Conservation (phyloP, 2,113 vertebrate species). For the Lynx canadensis region DNA sequence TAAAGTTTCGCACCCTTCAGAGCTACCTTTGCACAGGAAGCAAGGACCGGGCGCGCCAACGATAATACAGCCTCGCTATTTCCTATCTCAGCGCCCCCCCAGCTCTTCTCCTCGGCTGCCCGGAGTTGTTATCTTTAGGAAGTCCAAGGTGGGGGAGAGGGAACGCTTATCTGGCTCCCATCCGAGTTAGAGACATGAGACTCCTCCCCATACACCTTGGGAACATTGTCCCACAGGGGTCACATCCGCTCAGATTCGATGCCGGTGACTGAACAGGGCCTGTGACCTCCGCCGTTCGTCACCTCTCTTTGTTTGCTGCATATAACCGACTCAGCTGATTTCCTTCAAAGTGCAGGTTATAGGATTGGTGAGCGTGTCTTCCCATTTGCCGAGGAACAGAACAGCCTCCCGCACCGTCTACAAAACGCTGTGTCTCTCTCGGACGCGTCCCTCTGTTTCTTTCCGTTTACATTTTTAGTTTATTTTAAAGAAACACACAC, state of each 20-base stretch:
- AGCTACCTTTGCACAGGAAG: constrained; percentile 84
- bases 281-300: constrained; percentile 81
- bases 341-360: constrained; percentile 78
- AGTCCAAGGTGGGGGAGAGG: constrained; percentile 87
- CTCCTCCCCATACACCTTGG: constrained; percentile 89
- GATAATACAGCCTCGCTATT: constrained; percentile 91
- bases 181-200: constrained; percentile 91
- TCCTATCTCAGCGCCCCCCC: constrained; percentile 88
- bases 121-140: constrained; percentile 95
- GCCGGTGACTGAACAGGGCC: constrained; percentile 47
- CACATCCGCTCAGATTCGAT: constrained; percentile 87
- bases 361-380: constrained; percentile 54
- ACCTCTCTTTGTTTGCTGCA: constrained; percentile 83
- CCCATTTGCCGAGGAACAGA: constrained; percentile 48
- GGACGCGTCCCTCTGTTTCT: background rate
- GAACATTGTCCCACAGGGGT: constrained; percentile 89
- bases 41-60: constrained; percentile 86
- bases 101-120: constrained; percentile 87
- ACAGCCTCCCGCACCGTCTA: background rate
- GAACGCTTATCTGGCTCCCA: constrained; percentile 89
- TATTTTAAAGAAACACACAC: background rate
- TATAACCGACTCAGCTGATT: constrained; percentile 78
- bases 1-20: constrained; percentile 85
- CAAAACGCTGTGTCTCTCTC: background rate
- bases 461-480: background rate